Conservation (phyloP, 2,113 vertebrate genomes). For the Podilymbus podiceps region DNA sequence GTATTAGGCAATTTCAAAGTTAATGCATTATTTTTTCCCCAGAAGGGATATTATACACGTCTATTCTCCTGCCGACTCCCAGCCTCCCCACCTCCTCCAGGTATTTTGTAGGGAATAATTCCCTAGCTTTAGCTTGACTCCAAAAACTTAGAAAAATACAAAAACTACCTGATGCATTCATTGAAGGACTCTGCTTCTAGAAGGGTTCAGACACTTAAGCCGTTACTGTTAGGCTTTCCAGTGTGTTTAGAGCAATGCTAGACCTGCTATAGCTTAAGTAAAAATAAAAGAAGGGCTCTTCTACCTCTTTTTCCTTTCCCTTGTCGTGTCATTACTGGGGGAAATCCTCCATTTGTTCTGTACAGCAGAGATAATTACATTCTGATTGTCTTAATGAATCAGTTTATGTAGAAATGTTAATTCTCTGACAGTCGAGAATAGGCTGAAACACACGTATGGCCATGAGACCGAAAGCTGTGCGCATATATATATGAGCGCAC, state of each 20-base stretch:
- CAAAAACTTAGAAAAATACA: background rate
- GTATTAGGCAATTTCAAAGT: background rate
- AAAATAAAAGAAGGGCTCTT: background rate
- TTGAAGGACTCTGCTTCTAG: background rate
- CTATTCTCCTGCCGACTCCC: background rate
- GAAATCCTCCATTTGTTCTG: background rate
- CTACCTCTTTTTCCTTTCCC: background rate
- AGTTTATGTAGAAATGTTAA: background rate
- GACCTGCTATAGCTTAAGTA: background rate
- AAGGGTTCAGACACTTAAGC: background rate
- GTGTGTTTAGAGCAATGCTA: background rate
- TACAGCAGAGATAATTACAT: background rate
- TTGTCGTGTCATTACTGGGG: background rate
- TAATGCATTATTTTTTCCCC: background rate
- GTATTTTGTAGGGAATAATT: background rate
- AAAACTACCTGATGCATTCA: background rate
- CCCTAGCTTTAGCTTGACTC: background rate
- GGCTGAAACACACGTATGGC: background rate
- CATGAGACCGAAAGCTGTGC: background rate
- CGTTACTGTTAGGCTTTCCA: background rate
- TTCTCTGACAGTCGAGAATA: background rate
- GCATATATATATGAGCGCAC: background rate
- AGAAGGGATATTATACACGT: background rate
- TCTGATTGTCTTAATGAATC: background rate
- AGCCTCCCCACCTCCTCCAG: background rate